Evolutionary conservation across 2,888 invertebrate genomes (phyloP).

Genomic region (Monoplex corrugatus): DNA sequence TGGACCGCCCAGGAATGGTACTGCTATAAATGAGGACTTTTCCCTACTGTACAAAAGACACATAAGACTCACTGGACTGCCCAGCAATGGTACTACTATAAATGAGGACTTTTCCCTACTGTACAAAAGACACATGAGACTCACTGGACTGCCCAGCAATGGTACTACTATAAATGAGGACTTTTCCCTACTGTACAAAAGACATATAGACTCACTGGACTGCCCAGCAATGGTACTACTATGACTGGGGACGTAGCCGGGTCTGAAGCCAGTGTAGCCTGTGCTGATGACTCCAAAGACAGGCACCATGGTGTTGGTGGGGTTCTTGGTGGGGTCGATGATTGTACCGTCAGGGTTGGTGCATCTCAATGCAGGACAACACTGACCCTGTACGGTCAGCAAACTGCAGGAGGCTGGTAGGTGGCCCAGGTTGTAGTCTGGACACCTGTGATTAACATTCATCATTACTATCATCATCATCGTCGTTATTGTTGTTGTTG

Average conservation of each 20-base stretch:
- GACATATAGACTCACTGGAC: constrained; percentile 49
- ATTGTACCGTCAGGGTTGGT: constrained; percentile 62
- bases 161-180: no score
- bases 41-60: no score
- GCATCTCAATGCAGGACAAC: constrained; percentile 67
- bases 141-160: no score
- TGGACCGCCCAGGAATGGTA: no score
- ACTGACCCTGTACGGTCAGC: constrained; percentile 66
- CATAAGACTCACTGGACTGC: no score
- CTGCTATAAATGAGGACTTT: no score
- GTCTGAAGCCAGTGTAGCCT: constrained; percentile 71
- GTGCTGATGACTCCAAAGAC: constrained; percentile 64
- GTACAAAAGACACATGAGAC: no score
- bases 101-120: no score
- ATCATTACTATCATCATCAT: no score
- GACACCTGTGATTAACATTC: constrained; percentile 66
- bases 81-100: no score
- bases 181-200: no score
- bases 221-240: constrained; percentile 25
- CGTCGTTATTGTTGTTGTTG: not conserved
- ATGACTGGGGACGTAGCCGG: constrained; percentile 55
- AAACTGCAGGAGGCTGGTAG: constrained; percentile 64
- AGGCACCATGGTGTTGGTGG: constrained; percentile 57
- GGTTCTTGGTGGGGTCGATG: constrained; percentile 49
- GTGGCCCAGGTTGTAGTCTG: constrained; percentile 63